These are phyloP conservation scores for Pseudotriccus pelzelni DNA, from an alignment of 2,797 vertebrate genomes.

Conservation along the genomic window DNA sequence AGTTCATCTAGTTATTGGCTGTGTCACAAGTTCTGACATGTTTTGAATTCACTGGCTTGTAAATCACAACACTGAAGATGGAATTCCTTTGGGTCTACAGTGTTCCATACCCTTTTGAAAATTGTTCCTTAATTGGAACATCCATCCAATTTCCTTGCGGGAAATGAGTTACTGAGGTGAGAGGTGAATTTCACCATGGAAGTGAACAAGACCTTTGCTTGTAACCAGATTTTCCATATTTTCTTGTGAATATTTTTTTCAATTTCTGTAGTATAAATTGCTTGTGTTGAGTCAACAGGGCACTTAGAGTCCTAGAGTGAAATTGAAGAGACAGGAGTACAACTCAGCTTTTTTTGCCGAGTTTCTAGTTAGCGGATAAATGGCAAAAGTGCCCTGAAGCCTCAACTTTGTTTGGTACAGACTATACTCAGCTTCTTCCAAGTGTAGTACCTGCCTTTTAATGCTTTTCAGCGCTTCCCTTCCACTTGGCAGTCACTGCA, in stretches of 20 bases:
- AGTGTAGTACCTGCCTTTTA: neutral
- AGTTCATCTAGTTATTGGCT: neutral
- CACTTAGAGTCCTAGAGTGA: neutral
- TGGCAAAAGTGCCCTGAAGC: neutral
- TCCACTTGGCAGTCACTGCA: neutral
- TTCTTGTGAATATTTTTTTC: neutral
- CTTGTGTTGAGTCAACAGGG: neutral
- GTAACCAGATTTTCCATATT: neutral
- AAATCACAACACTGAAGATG: neutral
- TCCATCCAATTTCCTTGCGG: neutral
- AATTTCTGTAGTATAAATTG: neutral
- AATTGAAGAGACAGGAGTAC: neutral
- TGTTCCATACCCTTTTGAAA: neutral
- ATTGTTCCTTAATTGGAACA: neutral
- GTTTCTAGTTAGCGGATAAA: neutral
- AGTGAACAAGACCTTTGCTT: neutral
- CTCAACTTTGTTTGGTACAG: neutral
- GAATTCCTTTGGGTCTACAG: neutral
- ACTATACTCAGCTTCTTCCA: neutral
- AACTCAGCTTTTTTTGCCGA: neutral
- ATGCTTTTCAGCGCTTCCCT: neutral
- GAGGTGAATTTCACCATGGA: neutral
- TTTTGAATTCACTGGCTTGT: neutral
- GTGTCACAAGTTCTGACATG: neutral
- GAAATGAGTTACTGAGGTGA: neutral